Evolutionary conservation across 2,797 vertebrate species (phyloP).

Genomic region (Sebastes reedi): DNA sequence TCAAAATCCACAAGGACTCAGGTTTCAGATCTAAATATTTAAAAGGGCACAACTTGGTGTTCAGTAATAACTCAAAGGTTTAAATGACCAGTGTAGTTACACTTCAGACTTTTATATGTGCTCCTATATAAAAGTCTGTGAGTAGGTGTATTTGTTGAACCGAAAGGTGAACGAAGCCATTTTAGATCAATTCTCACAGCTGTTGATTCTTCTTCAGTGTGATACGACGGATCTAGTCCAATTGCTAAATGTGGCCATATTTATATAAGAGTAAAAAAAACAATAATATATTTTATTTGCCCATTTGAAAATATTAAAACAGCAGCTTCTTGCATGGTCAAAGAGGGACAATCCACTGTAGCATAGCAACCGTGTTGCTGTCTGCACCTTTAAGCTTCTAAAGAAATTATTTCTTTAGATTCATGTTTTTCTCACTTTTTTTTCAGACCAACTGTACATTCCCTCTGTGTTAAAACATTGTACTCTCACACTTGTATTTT

Average conservation of each 20-base stretch:
- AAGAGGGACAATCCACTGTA: not conserved
- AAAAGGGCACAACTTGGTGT: constrained; percentile 24
- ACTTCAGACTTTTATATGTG: not conserved
- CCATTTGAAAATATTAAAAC: constrained; percentile 1
- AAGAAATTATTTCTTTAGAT: not conserved
- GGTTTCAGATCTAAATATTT: constrained; percentile 29
- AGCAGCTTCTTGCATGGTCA: not conserved
- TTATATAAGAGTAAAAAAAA: not conserved
- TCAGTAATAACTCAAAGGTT: constrained; percentile 13
- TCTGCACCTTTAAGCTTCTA: not conserved
- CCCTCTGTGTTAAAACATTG: not conserved
- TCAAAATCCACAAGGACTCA: constrained; percentile 23
- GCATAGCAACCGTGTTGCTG: not conserved
- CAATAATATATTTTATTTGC: not conserved
- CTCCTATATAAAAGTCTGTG: not conserved
- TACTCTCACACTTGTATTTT: not conserved
- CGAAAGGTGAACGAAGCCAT: not conserved
- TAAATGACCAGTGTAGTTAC: not conserved
- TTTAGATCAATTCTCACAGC: constrained; percentile 2
- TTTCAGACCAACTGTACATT: not conserved
- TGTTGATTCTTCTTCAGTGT: not conserved
- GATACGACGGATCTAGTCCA: not conserved
- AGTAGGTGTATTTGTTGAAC: not conserved
- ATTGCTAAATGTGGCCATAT: not conserved
- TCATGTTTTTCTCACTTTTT: not conserved